Evolutionary conservation across 2,797 vertebrate species (phyloP), one percentile per base, ranked within the genome.

Genomic region (Acomys russatus): DNA sequence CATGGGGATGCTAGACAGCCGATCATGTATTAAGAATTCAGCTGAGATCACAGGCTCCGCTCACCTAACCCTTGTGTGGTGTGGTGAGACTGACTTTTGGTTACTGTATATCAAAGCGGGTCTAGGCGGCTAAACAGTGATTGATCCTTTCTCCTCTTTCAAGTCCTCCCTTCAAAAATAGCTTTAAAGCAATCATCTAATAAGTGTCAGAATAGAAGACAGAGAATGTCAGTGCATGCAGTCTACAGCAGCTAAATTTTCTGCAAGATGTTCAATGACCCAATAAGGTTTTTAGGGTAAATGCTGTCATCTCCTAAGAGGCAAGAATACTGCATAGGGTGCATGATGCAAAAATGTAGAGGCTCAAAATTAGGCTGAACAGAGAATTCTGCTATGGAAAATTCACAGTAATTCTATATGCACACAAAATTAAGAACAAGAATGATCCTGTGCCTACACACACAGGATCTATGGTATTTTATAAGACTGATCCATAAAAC

Each of bases 141-240:
- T 84, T 25, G 6, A 95, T 97, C 97, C 96, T 86, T 88, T 79
- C 96, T 97, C 85, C 79, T 96, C 94, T 98, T 97, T 97, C 92
- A 97, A 97, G 97, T 96, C 93, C 84, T 95, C 91, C 97, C 95
- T 98, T 98, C 95, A 97, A 98, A 98, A 98, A 97, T 98, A 97
- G 92, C 97, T 97, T 98, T 98, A 98, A 98, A 97, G 97, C 95
- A 97, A 97, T 97, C 97, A 98, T 97, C 94, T 97, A 97, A 97
- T 98, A 95, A 98, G 94, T 97, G 96, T 96, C 95, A 97, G 96
- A 97, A 98, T 59, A 97, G 96, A 96, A 96, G 96, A 96, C 38
- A 96, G 94, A 96, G 96, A 95, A 96, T 97, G 96, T 97, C 96
- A 96, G 96, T 92, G 91, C 89, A 94, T 95, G 95, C 90, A 8